phyloP scores from a whole-genome alignment of 2,888 invertebrate genomes.

The Dinocampus coccinellae region DNA sequence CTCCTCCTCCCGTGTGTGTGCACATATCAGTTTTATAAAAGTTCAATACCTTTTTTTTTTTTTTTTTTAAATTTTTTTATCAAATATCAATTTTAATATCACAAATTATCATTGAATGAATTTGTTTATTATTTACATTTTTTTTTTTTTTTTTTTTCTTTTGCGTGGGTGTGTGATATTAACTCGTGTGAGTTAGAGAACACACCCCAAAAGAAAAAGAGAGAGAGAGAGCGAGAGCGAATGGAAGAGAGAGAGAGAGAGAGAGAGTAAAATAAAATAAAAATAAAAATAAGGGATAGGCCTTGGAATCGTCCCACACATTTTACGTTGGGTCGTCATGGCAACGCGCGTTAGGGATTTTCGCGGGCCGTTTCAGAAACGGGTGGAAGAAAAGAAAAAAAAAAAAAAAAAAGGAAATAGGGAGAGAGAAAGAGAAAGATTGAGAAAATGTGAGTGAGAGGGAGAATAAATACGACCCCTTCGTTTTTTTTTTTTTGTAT shows the following conservation, averaged over 20 bases:
- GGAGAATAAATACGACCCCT: conserved; percentile 50
- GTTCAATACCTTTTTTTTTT: no score
- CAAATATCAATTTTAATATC: no score
- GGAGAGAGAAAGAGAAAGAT: conserved; percentile 1
- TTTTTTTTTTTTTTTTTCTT: neutral
- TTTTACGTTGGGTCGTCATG: conserved; percentile 50
- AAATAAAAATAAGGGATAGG: conserved; percentile 44
- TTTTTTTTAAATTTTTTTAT: no score
- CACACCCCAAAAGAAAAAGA: conserved; percentile 19
- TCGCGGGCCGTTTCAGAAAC: conserved; percentile 48
- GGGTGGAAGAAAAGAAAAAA: conserved; percentile 1
- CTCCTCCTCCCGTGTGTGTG: no score
- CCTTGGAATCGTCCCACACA: conserved; percentile 44
- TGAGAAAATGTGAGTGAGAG: conserved; percentile 35
- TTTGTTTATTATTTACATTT: conserved; percentile 5
- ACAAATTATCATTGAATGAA: no score
- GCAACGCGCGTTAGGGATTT: conserved; percentile 53
- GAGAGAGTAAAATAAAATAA: neutral
- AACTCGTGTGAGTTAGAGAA: neutral
- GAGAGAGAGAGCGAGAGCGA: no score
- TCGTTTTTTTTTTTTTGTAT: no score
- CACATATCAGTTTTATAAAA: no score
- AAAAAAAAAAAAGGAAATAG: neutral
- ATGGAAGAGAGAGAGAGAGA: no score
- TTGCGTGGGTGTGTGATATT: no score